Evolutionary conservation across 2,888 invertebrate species (phyloP).

Genomic region (Diaprepes abbreviatus): DNA sequence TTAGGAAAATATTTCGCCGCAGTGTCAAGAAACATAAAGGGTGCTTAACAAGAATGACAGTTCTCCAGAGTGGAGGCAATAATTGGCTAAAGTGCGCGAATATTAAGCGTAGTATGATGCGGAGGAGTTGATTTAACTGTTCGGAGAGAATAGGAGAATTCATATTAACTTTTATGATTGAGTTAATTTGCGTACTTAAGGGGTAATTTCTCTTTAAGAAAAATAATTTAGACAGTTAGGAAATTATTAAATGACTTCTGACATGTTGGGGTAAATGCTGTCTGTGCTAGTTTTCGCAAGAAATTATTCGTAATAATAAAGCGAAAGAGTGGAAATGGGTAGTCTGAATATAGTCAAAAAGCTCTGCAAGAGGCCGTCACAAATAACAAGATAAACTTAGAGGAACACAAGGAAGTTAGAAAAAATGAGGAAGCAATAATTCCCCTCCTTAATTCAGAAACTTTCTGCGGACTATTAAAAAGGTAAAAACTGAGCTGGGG

Average conservation of each 20-base stretch:
- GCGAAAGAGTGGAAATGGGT: no score
- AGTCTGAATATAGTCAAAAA: no score
- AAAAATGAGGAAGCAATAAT: no score
- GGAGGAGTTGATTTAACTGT: slow-evolving; percentile 19
- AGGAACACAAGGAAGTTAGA: no score
- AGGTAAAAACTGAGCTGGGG: no score
- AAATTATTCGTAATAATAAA: no score
- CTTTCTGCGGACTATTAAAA: no score
- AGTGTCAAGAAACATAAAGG: slow-evolving; percentile 26
- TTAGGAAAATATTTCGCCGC: slow-evolving; percentile 19
- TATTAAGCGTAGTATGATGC: slow-evolving; percentile 10
- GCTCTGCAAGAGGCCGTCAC: no score
- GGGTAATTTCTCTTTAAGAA: neutral
- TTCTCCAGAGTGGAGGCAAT: neutral
- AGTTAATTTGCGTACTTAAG: neutral
- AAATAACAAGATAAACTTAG: no score
- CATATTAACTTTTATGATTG: slow-evolving; percentile 7
- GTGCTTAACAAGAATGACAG: slow-evolving; percentile 28
- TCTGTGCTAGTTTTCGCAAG: no score
- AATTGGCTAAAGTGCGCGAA: slow-evolving; percentile 27
- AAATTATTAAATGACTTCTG: neutral
- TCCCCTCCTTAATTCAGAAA: no score
- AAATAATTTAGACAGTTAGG: neutral
- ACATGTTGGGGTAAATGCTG: neutral
- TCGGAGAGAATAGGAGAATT: neutral